Percentiles rank a stretch among this genome's conserved stretches.
These are phyloP conservation scores for Melanostigma gelatinosum DNA, from an alignment of 2,113 vertebrate genomes.

Conservation along the genomic window DNA sequence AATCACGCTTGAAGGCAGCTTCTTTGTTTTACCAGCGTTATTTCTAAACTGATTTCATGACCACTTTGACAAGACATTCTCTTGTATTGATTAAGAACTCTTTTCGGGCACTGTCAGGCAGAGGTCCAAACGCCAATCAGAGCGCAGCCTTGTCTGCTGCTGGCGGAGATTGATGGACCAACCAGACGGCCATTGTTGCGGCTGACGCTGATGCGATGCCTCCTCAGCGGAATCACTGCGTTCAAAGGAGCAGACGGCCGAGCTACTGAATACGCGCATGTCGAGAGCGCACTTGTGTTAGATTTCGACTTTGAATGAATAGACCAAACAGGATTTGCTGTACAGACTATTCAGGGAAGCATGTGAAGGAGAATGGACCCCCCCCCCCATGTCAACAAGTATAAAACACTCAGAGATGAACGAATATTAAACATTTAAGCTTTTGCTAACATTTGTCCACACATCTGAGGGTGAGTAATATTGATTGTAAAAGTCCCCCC, in stretches of 20 bases:
- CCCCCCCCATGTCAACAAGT: slow-evolving; percentile 1
- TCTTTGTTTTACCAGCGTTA: neutral
- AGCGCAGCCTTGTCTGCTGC: slow-evolving; percentile 52
- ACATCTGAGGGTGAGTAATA: neutral
- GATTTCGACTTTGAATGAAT: slow-evolving; percentile 61
- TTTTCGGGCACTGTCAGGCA: slow-evolving; percentile 52
- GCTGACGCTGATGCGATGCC: slow-evolving; percentile 76
- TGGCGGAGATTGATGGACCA: slow-evolving; percentile 76
- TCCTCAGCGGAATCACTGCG: slow-evolving; percentile 73
- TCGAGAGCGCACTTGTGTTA: slow-evolving; percentile 66
- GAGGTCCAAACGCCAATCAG: slow-evolving; percentile 64
- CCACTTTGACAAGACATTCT: slow-evolving; percentile 18
- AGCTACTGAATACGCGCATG: slow-evolving; percentile 63
- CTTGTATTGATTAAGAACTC: slow-evolving; percentile 64
- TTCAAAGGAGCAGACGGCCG: slow-evolving; percentile 70
- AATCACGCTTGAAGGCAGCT: neutral
- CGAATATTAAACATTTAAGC: neutral
- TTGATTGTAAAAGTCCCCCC: neutral
- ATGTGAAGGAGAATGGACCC: neutral
- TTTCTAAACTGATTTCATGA: slow-evolving; percentile 6
- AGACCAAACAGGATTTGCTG: slow-evolving; percentile 60
- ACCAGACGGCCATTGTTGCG: slow-evolving; percentile 75
- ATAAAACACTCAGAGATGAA: neutral
- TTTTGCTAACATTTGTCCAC: neutral
- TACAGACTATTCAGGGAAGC: slow-evolving; percentile 12